A percentile compares a stretch with the other conserved stretches of the same genome.
These are phyloP conservation scores for Megamerina dolium DNA, from an alignment of 2,888 invertebrate genomes.

Conservation along the genomic window DNA sequence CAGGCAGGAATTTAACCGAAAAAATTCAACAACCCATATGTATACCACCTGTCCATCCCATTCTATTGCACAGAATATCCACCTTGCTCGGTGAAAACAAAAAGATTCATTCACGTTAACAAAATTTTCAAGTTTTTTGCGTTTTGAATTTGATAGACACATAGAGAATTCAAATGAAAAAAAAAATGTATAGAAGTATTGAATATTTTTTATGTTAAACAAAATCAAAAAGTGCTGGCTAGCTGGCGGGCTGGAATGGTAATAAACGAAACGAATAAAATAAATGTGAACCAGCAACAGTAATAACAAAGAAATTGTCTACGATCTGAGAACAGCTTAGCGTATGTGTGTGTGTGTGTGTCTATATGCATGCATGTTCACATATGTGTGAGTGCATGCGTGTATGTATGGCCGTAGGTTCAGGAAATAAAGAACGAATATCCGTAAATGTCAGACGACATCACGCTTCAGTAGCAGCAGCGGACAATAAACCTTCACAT, in stretches of 20 bases:
- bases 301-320: too few relatives aligned
- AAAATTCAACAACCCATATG: too few relatives aligned
- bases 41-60: too few relatives aligned
- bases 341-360: background rate
- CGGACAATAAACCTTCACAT: background rate
- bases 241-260: too few relatives aligned
- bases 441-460: constrained; percentile 19
- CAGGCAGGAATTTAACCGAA: too few relatives aligned
- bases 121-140: constrained; percentile 8
- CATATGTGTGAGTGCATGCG: background rate
- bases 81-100: constrained; percentile 3
- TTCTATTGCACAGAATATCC: too few relatives aligned
- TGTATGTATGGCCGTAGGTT: too few relatives aligned
- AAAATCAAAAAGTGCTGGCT: too few relatives aligned
- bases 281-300: too few relatives aligned
- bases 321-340: background rate
- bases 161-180: background rate
- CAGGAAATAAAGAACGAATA: background rate
- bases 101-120: constrained; percentile 4
- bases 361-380: background rate
- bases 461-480: constrained; percentile 20
- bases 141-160: background rate
- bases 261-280: too few relatives aligned
- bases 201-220: constrained; percentile 11
- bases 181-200: constrained; percentile 1